These are phyloP conservation scores for Paradoxurus hermaphroditus DNA, from an alignment of 2,113 vertebrate species.

Conservation along the genomic window DNA sequence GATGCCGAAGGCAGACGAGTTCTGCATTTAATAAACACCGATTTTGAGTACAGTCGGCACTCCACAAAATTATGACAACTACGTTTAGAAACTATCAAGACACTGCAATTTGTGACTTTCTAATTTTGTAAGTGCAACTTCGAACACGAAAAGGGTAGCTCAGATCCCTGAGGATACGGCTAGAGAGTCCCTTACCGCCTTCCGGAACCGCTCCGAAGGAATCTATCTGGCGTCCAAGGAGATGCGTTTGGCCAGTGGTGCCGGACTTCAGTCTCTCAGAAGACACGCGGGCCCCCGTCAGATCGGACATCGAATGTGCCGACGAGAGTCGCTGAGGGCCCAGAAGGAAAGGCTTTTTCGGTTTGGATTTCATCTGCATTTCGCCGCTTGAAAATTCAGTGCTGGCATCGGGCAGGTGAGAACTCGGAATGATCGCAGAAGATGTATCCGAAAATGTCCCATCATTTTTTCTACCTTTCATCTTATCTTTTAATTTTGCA, in stretches of 20 bases:
- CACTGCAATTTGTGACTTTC: neutral
- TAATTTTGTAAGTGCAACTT: neutral
- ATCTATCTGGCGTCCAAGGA: conserved; percentile 87
- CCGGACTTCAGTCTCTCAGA: conserved; percentile 81
- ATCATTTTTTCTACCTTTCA: conserved; percentile 94
- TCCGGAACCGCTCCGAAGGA: conserved; percentile 90
- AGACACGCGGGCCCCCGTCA: conserved; percentile 87
- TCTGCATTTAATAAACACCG: neutral
- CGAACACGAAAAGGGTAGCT: neutral
- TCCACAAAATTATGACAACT: neutral
- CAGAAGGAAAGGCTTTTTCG: conserved; percentile 91
- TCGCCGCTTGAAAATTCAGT: conserved; percentile 75
- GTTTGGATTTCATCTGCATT: conserved; percentile 88
- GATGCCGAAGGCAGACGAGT: neutral
- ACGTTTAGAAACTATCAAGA: neutral
- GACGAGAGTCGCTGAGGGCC: conserved; percentile 95
- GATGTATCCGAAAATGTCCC: conserved; percentile 90
- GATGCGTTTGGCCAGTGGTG: conserved; percentile 75
- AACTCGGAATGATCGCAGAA: conserved; percentile 95
- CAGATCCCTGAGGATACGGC: neutral
- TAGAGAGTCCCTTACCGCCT: conserved; percentile 83
- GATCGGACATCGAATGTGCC: conserved; percentile 98
- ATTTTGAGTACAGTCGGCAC: neutral
- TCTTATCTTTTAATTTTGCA: conserved; percentile 96
- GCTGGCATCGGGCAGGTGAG: conserved; percentile 82